Evolutionary conservation across 2,113 vertebrate species (phyloP).

Genomic region (Prietella phreatophila): DNA sequence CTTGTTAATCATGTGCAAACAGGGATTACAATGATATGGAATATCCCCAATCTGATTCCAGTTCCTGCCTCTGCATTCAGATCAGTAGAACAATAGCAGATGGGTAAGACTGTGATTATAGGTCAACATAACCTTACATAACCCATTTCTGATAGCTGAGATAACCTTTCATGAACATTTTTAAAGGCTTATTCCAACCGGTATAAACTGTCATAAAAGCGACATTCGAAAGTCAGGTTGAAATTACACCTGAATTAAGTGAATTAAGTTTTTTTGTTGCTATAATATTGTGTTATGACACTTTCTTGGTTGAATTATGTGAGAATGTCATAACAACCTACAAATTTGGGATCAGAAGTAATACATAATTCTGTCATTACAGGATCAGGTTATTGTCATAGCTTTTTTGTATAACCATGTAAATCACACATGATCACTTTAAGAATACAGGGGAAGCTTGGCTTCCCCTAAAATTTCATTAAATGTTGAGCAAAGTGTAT

Average conservation of each 20-base stretch:
- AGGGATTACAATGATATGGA: conserved; percentile 46
- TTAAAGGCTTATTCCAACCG: background rate
- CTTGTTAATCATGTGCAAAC: conserved; percentile 46
- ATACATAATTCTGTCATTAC: background rate
- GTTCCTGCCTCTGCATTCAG: conserved; percentile 39
- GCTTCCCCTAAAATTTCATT: background rate
- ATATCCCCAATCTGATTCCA: conserved; percentile 34
- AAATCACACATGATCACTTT: background rate
- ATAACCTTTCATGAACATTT: background rate
- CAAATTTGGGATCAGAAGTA: background rate
- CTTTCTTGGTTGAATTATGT: background rate
- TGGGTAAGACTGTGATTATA: conserved; percentile 20
- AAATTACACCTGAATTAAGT: background rate
- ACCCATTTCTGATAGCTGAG: background rate
- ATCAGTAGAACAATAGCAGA: conserved; percentile 39
- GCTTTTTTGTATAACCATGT: background rate
- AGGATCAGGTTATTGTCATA: background rate
- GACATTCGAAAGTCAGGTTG: background rate
- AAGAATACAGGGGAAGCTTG: background rate
- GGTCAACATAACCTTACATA: conserved; percentile 3
- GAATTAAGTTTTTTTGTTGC: background rate
- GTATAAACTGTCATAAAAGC: background rate
- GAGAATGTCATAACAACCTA: background rate
- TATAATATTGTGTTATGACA: background rate
- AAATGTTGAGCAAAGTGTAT: background rate